phyloP scores from a whole-genome alignment of 2,113 vertebrate genomes.

The Corythornis cristatus region DNA sequence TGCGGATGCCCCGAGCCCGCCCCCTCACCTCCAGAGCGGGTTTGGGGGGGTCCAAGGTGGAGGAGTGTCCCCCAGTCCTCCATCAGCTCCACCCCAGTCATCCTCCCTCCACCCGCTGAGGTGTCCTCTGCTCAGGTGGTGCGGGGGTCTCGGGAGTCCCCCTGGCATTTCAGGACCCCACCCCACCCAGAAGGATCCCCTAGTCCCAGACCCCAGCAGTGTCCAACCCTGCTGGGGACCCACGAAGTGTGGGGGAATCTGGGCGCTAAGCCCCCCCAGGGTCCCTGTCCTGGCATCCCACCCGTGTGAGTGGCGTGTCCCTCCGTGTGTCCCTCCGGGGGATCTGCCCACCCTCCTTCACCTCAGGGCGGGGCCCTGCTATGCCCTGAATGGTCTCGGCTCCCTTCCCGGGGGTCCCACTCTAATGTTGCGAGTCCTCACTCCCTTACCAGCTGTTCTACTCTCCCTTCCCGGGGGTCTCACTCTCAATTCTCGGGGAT shows the following conservation, averaged over 20 bases:
- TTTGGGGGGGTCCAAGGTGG: not conserved
- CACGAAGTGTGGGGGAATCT: fast-evolving
- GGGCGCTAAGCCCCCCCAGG: no score
- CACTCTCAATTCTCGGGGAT: not conserved
- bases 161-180: no score
- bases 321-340: not conserved
- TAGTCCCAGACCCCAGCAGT: no score
- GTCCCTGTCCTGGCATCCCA: not conserved
- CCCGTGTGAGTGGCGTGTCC: not conserved
- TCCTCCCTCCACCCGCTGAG: not conserved
- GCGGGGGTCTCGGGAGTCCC: not conserved
- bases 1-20: no score
- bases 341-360: not conserved
- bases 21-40: not conserved
- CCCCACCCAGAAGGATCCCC: not conserved
- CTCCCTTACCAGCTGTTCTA: no score
- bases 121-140: not conserved
- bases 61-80: no score
- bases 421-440: no score
- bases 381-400: not conserved
- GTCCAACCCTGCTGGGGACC: no score
- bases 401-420: not conserved
- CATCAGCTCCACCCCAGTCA: no score
- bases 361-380: no score
- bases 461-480: no score